These are phyloP conservation scores for Lumbricus terrestris DNA, from an alignment of 2,888 invertebrate species.

Conservation along the genomic window DNA sequence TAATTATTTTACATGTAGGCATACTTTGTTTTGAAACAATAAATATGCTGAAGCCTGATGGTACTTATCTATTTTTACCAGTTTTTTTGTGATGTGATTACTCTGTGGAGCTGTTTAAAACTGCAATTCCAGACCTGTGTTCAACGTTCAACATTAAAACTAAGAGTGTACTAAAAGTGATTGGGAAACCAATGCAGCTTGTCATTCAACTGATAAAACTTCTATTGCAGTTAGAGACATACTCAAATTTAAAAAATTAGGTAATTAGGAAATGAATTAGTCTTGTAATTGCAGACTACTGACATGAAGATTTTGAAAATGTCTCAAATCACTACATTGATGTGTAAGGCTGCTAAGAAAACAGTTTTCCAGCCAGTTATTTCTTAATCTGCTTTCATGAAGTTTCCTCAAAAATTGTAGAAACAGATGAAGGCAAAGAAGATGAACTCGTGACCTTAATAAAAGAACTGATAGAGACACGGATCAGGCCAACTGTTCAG, in stretches of 20 bases:
- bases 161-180: no score
- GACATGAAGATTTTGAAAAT: neutral
- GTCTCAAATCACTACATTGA: neutral
- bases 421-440: slow-evolving; percentile 67
- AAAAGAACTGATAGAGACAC: slow-evolving; percentile 90
- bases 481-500: slow-evolving; percentile 96
- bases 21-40: neutral
- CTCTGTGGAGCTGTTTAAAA: neutral
- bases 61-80: no score
- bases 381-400: neutral
- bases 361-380: neutral
- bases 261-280: neutral
- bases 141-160: no score
- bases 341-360: neutral
- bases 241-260: neutral
- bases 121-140: neutral
- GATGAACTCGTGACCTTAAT: slow-evolving; percentile 97
- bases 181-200: no score
- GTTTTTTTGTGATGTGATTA: neutral
- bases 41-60: no score
- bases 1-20: neutral
- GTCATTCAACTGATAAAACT: neutral
- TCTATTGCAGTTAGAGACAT: neutral
- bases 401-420: neutral
- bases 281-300: neutral